These are phyloP conservation scores for Dromaius novaehollandiae DNA, from an alignment of 2,113 vertebrate genomes.

Conservation along the genomic window DNA sequence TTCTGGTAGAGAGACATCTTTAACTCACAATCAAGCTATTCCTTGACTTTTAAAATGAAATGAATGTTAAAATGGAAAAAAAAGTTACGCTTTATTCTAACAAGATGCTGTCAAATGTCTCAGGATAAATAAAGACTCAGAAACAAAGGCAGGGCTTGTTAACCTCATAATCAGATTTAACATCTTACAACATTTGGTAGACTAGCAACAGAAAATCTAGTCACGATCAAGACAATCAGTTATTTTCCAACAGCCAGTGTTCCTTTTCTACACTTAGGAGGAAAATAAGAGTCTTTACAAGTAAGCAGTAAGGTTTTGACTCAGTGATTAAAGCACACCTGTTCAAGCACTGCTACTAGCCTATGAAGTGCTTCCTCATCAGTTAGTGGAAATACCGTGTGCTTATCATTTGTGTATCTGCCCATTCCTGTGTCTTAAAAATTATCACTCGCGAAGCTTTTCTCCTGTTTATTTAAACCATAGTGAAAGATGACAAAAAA, in stretches of 20 bases:
- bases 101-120: rapidly evolving
- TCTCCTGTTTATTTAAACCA: no score
- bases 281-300: rapidly evolving
- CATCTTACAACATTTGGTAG: rapidly evolving
- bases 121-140: neutral
- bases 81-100: neutral
- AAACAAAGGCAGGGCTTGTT: neutral
- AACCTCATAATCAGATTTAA: rapidly evolving
- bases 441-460: neutral
- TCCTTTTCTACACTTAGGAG: neutral
- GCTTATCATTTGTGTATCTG: rapidly evolving
- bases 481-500: neutral
- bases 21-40: rapidly evolving
- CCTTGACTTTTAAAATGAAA: neutral
- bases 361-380: rapidly evolving
- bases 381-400: rapidly evolving
- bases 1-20: neutral
- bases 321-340: rapidly evolving
- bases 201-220: rapidly evolving
- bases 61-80: no score
- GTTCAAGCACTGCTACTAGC: neutral
- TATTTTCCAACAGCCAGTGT: neutral
- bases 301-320: neutral
- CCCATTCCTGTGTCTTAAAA: neutral
- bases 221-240: rapidly evolving